phyloP scores from a whole-genome alignment of 2,797 vertebrate genomes.

The Rhyacichthys aspro region DNA sequence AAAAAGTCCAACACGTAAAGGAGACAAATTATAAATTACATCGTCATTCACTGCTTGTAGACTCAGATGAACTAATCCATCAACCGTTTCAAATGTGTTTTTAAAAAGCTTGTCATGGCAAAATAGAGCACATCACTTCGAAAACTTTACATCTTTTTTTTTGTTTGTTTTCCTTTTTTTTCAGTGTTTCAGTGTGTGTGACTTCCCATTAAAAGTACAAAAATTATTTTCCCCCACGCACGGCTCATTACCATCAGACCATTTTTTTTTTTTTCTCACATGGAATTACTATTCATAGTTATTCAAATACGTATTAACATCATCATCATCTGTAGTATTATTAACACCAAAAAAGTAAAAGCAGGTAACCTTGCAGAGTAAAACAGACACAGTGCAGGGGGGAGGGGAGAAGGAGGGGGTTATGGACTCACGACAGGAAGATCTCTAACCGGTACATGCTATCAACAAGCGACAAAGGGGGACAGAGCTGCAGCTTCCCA shows the following conservation, averaged over 20 bases:
- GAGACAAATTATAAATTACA: constrained; percentile 77
- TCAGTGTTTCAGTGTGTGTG: constrained; percentile 65
- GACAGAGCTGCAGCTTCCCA: constrained; percentile 68
- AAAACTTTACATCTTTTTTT: constrained; percentile 75
- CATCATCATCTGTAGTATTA: constrained; percentile 78
- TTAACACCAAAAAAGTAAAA: constrained; percentile 85
- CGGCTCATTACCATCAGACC: constrained; percentile 67
- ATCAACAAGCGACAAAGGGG: constrained; percentile 84
- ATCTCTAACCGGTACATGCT: constrained; percentile 87
- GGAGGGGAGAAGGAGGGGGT: background rate
- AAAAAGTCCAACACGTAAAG: constrained; percentile 58
- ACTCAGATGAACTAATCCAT: constrained; percentile 59
- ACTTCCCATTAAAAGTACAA: constrained; percentile 77
- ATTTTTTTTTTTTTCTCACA: constrained; percentile 73
- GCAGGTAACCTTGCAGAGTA: constrained; percentile 84
- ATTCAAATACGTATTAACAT: constrained; percentile 85
- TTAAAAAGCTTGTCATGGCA: constrained; percentile 82
- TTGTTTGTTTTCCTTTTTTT: constrained; percentile 34
- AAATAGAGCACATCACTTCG: constrained; percentile 81
- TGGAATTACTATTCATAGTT: constrained; percentile 81
- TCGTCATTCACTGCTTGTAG: constrained; percentile 58
- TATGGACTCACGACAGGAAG: constrained; percentile 82
- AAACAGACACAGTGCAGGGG: constrained; percentile 82
- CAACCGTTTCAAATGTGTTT: constrained; percentile 63
- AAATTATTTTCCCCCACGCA: constrained; percentile 71